phyloP scores from a whole-genome alignment of 2,797 vertebrate species.

The Enteromius treurensis region DNA sequence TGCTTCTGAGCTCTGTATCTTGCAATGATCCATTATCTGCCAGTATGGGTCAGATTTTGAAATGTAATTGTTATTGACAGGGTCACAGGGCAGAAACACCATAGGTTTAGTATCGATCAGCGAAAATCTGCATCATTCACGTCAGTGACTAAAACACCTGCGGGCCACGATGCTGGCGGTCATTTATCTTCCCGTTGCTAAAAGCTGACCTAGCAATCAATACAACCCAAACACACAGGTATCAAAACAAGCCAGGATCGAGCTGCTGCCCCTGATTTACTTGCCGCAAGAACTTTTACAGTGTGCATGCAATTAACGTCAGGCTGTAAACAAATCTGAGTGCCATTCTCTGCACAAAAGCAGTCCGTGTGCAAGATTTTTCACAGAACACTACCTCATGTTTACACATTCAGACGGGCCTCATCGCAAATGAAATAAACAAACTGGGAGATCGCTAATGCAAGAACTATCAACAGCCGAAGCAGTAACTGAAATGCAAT shows the following conservation, averaged over 20 bases:
- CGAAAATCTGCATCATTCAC: constrained; percentile 61
- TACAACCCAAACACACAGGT: constrained; percentile 41
- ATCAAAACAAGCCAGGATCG: constrained; percentile 38
- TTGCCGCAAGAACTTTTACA: constrained; percentile 32
- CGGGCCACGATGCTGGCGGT: constrained; percentile 29
- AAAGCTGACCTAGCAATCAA: constrained; percentile 57
- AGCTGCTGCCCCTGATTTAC: constrained; percentile 42
- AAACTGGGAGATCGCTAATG: background rate
- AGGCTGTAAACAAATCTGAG: constrained; percentile 17
- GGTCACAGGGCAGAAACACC: constrained; percentile 50
- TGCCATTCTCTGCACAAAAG: background rate
- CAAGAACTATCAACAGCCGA: constrained; percentile 5
- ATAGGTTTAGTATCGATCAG: constrained; percentile 55
- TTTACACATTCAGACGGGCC: background rate
- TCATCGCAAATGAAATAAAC: background rate
- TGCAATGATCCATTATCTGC: constrained; percentile 26
- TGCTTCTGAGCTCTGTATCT: background rate
- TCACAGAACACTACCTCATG: background rate
- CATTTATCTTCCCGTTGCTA: constrained; percentile 59
- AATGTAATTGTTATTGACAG: constrained; percentile 52
- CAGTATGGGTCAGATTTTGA: constrained; percentile 43
- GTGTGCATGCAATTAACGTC: constrained; percentile 34
- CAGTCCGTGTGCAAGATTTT: background rate
- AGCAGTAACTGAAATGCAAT: constrained; percentile 3
- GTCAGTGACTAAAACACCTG: constrained; percentile 50